Conservation (phyloP, 64 coral and sea anemone genomes). For the Dendrophyllia cribrosa region DNA sequence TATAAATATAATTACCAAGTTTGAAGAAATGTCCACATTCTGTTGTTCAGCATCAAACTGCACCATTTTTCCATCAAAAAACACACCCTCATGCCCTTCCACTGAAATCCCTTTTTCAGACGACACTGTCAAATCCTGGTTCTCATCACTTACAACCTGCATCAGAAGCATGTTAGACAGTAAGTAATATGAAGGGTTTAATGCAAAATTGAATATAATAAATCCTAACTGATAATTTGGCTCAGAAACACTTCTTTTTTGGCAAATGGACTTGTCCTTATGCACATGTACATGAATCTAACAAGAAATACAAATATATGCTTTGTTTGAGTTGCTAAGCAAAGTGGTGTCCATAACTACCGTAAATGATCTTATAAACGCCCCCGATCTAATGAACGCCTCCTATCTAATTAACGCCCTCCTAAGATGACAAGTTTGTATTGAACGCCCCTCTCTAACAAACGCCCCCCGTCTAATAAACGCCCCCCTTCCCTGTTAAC, state of each 20-base stretch:
- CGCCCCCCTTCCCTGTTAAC: too few species aligned
- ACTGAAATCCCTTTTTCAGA: constrained; percentile 38
- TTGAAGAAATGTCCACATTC: constrained; percentile 48
- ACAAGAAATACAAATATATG: too few species aligned
- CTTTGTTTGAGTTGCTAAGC: too few species aligned
- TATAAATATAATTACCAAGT: constrained; percentile 42
- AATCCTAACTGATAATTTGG: not conserved
- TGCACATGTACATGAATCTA: too few species aligned
- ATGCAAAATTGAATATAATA: not conserved
- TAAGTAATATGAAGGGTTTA: not conserved
- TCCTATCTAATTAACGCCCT: too few species aligned
- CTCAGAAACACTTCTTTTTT: too few species aligned
- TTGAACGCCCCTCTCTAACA: too few species aligned
- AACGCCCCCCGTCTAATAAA: too few species aligned
- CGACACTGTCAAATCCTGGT: constrained; percentile 68
- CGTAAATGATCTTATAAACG: too few species aligned
- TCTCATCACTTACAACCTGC: constrained; percentile 85
- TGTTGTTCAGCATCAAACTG: constrained; percentile 23
- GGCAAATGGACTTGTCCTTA: not conserved
- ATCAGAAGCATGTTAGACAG: not conserved
- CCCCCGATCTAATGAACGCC: too few species aligned
- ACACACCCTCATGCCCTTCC: constrained; percentile 80
- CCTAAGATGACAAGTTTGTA: too few species aligned
- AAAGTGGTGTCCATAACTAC: too few species aligned
- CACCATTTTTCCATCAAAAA: constrained; percentile 77